phyloP scores from a whole-genome alignment of 1,140 invertebrate genomes.

The Drosophila melanica region DNA sequence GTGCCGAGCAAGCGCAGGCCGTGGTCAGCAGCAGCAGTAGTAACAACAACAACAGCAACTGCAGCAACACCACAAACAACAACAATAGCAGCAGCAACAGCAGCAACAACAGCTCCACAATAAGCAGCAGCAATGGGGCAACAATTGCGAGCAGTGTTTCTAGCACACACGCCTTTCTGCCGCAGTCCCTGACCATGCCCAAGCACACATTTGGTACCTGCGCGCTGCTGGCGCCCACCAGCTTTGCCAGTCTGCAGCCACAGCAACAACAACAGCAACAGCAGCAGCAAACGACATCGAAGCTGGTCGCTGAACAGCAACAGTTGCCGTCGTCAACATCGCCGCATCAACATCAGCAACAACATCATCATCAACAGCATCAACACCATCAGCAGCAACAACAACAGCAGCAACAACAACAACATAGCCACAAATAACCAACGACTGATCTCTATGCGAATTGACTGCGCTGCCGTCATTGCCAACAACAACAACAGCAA shows the following conservation, averaged over 20 bases:
- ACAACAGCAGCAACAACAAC: constrained; percentile 33
- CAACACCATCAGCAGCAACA: constrained; percentile 48
- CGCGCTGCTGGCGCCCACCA: constrained; percentile 72
- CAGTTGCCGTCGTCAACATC: constrained; percentile 37
- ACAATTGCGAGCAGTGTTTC: constrained; percentile 31
- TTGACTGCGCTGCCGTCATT: constrained; percentile 75
- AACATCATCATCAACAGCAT: constrained; percentile 15
- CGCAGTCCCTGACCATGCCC: constrained; percentile 58
- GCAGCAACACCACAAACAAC: not conserved
- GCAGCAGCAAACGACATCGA: constrained; percentile 18
- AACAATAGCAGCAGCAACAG: constrained; percentile 19
- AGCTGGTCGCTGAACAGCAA: constrained; percentile 27
- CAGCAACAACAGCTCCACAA: constrained; percentile 31
- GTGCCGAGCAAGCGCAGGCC: constrained; percentile 58
- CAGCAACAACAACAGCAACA: constrained; percentile 22
- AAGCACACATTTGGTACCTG: constrained; percentile 83
- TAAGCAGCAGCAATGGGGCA: constrained; percentile 35
- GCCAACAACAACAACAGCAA: constrained; percentile 27
- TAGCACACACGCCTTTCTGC: constrained; percentile 39
- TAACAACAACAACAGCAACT: not conserved
- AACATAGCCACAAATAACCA: constrained; percentile 72
- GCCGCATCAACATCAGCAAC: constrained; percentile 15
- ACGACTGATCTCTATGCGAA: constrained; percentile 81
- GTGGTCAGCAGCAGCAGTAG: constrained; percentile 65
- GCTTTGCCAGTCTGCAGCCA: constrained; percentile 66